These are phyloP conservation scores for Tholera decimalis DNA, from an alignment of 2,888 invertebrate genomes.

Conservation along the genomic window DNA sequence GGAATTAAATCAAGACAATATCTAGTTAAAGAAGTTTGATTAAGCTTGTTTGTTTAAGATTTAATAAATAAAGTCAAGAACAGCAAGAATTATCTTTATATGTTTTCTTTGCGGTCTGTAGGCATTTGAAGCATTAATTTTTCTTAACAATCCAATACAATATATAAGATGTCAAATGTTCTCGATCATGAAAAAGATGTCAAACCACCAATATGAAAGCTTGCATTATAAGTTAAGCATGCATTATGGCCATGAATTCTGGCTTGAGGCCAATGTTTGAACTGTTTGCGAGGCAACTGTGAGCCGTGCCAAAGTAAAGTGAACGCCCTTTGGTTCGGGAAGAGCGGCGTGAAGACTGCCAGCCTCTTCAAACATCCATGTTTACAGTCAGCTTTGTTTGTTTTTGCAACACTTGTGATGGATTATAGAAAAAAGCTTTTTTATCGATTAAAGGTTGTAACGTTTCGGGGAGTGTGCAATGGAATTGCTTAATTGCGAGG, in stretches of 20 bases:
- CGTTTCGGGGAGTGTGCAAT: too few relatives aligned
- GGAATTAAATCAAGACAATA: slow-evolving; percentile 51
- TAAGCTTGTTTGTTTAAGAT: neutral
- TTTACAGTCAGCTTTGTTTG: slow-evolving; percentile 58
- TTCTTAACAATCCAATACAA: neutral
- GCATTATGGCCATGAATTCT: slow-evolving; percentile 72
- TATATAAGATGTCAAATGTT: slow-evolving; percentile 2
- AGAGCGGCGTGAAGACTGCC: slow-evolving; percentile 73
- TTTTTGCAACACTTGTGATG: slow-evolving; percentile 29
- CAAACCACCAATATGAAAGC: slow-evolving; percentile 63
- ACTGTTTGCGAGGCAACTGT: slow-evolving; percentile 75
- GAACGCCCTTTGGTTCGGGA: slow-evolving; percentile 78
- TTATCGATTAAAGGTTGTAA: too few relatives aligned
- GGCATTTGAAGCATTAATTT: neutral
- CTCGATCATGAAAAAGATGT: slow-evolving; percentile 58
- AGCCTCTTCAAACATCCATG: slow-evolving; percentile 69
- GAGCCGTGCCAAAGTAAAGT: slow-evolving; percentile 78
- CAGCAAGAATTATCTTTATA: neutral
- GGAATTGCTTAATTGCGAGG: too few relatives aligned
- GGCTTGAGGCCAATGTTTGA: slow-evolving; percentile 80
- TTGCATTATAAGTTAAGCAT: slow-evolving; percentile 73
- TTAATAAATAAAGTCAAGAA: neutral
- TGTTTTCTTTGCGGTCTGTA: neutral
- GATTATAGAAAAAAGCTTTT: slow-evolving; percentile 12
- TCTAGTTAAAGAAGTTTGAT: neutral